These are phyloP conservation scores for Rana temporaria DNA, from an alignment of 2,113 vertebrate genomes.

Conservation along the genomic window DNA sequence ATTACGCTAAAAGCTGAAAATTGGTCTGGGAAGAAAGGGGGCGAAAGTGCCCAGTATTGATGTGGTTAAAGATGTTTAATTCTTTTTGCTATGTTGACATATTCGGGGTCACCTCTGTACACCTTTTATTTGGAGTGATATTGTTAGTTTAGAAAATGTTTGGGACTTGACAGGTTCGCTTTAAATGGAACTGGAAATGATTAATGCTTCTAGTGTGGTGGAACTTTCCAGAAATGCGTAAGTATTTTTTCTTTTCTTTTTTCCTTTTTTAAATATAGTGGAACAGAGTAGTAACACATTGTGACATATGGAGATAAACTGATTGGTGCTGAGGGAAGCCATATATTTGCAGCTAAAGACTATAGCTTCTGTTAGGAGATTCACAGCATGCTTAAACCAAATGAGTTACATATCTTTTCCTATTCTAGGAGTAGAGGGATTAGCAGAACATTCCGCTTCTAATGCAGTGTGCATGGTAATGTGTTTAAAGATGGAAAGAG, in stretches of 20 bases:
- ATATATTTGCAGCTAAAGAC: slow-evolving; percentile 55
- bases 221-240: too few relatives aligned
- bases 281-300: neutral
- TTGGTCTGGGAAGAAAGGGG: too few relatives aligned
- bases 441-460: slow-evolving; percentile 59
- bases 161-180: too few relatives aligned
- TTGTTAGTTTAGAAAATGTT: too few relatives aligned
- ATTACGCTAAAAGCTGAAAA: too few relatives aligned
- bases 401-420: slow-evolving; percentile 60
- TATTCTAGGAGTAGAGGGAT: slow-evolving; percentile 59
- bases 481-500: neutral
- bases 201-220: too few relatives aligned
- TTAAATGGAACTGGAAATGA: too few relatives aligned
- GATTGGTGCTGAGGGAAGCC: slow-evolving; percentile 41
- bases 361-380: slow-evolving; percentile 57
- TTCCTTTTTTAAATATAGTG: neutral
- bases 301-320: slow-evolving; percentile 29
- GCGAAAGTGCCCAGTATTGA: too few relatives aligned
- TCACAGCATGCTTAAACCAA: slow-evolving; percentile 59
- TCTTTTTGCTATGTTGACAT: too few relatives aligned
- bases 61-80: too few relatives aligned
- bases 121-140: too few relatives aligned
- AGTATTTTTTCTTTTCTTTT: neutral
- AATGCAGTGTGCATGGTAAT: slow-evolving; percentile 56
- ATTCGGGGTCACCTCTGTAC: too few relatives aligned